A percentile compares a stretch with the other conserved stretches of the same genome.
Evolutionary conservation across 37 sponge, comb jelly and placozoan species (phyloP).

Genomic region (Trichoplax adhaerens): DNA sequence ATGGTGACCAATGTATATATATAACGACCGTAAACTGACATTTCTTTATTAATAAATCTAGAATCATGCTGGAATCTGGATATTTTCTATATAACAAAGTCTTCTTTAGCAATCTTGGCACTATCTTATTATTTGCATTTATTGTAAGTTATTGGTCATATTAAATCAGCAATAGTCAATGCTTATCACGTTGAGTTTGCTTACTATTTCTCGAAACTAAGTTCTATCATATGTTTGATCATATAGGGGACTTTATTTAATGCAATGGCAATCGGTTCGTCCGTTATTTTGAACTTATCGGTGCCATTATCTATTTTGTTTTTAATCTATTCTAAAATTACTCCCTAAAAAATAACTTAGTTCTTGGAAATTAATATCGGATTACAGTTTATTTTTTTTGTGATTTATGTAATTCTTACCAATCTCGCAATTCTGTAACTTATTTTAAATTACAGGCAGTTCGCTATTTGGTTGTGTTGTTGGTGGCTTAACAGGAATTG

Average conservation of each 20-base stretch:
- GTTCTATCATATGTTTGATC: constrained; percentile 4
- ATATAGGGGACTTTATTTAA: constrained; percentile 59
- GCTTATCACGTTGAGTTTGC: neutral
- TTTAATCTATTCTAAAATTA: no score
- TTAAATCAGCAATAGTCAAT: neutral
- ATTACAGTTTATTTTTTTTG: no score
- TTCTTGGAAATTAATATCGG: no score
- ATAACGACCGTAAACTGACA: neutral
- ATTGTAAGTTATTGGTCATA: constrained; percentile 22
- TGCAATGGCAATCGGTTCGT: constrained; percentile 51
- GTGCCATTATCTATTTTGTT: no score
- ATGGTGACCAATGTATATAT: neutral
- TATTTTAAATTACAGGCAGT: no score
- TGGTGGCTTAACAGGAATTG: no score
- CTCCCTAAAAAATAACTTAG: no score
- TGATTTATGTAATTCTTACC: no score
- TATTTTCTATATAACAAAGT: constrained; percentile 59
- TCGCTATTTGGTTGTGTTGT: no score
- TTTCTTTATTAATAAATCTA: constrained; percentile 3
- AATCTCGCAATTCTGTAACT: no score
- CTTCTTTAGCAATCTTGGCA: constrained; percentile 63
- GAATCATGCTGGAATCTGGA: constrained; percentile 78
- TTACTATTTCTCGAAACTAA: neutral
- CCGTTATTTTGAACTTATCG: neutral
- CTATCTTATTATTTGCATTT: constrained; percentile 62